These are phyloP conservation scores for Arremon aurantiirostris DNA, from an alignment of 2,797 vertebrate species.

Conservation along the genomic window DNA sequence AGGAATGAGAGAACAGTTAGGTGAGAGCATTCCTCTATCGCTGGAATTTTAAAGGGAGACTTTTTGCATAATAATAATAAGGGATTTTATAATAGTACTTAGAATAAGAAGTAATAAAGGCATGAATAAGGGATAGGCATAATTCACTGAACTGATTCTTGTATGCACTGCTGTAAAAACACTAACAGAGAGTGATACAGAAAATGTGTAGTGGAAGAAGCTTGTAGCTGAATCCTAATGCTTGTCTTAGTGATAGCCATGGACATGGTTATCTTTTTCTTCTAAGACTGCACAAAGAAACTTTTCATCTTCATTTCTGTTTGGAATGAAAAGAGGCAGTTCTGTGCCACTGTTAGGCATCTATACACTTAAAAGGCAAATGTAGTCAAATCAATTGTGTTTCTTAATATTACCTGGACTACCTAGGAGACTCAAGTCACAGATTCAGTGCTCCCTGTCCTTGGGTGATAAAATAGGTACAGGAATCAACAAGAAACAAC, in stretches of 20 bases:
- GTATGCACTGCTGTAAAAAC: neutral
- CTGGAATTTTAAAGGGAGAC: neutral
- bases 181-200: neutral
- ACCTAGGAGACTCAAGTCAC: neutral
- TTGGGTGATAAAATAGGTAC: fast-evolving
- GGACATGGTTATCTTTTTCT: neutral
- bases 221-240: neutral
- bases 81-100: neutral
- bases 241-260: neutral
- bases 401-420: neutral
- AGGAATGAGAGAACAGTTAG: neutral
- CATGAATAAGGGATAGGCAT: neutral
- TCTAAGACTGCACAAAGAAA: neutral
- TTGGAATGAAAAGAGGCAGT: neutral
- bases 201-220: neutral
- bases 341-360: neutral
- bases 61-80: neutral
- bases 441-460: neutral
- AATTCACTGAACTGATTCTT: neutral
- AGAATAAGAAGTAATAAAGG: neutral
- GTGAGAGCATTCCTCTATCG: neutral
- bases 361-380: neutral
- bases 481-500: neutral
- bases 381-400: neutral
- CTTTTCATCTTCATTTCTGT: neutral